phyloP scores from a whole-genome alignment of 2,888 invertebrate genomes.

The Epinotia ramella region DNA sequence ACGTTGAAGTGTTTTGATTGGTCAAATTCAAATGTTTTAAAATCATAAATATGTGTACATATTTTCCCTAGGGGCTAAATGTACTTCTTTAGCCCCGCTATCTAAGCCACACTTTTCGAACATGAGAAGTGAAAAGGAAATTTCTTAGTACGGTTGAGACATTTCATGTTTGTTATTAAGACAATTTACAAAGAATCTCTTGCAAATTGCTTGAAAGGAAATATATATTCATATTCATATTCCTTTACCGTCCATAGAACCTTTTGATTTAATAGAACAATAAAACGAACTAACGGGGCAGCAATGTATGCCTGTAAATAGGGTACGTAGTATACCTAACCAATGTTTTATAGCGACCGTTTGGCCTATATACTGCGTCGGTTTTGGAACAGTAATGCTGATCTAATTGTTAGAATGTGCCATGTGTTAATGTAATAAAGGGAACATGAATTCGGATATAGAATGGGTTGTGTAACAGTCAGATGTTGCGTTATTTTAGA shows the following conservation, averaged over 20 bases:
- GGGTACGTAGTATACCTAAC: constrained; percentile 26
- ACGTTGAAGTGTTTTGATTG: too few species aligned
- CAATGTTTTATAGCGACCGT: constrained; percentile 49
- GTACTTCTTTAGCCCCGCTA: too few species aligned
- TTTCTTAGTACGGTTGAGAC: neutral
- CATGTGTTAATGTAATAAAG: constrained; percentile 41
- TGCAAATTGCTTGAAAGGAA: neutral
- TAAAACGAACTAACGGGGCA: constrained; percentile 11
- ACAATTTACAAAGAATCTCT: neutral
- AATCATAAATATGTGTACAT: too few species aligned
- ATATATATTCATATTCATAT: too few species aligned
- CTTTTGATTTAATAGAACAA: neutral
- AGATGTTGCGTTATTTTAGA: constrained; percentile 45
- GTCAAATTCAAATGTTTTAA: too few species aligned
- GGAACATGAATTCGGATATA: constrained; percentile 37
- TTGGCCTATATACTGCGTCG: constrained; percentile 51
- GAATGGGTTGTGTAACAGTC: constrained; percentile 30
- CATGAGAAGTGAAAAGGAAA: too few species aligned
- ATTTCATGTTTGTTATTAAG: neutral
- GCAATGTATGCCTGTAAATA: constrained; percentile 27
- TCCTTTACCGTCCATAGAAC: neutral
- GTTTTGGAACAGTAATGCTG: constrained; percentile 53
- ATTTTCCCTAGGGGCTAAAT: too few species aligned
- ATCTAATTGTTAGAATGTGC: constrained; percentile 53
- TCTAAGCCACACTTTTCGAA: too few species aligned